Evolutionary conservation across 2,888 invertebrate genomes (phyloP), one percentile per base, ranked within the genome.

Genomic region (Orthosia incerta): DNA sequence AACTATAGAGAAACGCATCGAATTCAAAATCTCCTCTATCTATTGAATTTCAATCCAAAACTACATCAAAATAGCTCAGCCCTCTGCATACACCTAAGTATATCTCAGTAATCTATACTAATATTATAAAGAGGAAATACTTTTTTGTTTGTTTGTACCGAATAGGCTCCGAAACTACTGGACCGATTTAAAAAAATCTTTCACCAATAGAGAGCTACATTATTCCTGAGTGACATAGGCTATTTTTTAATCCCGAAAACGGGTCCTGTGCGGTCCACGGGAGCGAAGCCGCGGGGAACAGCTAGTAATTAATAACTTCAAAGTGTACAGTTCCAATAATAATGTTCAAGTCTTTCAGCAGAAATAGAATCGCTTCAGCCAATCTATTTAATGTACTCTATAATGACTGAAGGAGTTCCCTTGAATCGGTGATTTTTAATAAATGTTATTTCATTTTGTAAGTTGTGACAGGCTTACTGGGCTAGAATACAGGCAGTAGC

Each of bases 371-470:
- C 56, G 46, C 51, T 74, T 80, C 66, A 79, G 45, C 63, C 80
- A 66, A 79, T 83, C 79, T 67, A 74, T 80, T 70, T 63, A 80
- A 80, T 83, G 66, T 80, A 64, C 64, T 80, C 60, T 67, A 60
- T 79, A 70, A 80, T 83, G 59, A 60, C 72, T 79, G 69, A 12
- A 15, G 39, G 26, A 20, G 79, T 71, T 71, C 51, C 48, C 39
- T 79, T 53, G 71, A 71, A 79, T 74, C 39, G 51, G 15, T 20
- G 59, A 74, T 74, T 79, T 53, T 60, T 71, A 79, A 79, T 74
- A 74, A 74, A 79, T 79, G 59, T 74, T 71, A 79, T 79, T 74
- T 71, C 74, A 55, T 74, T 48, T 60, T n/a, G 53, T 71, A 59
- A n/a, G 12, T 5, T 26, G 26, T 71, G 9, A 59, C 39, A 59